Evolutionary conservation across 2,888 invertebrate species (phyloP), one percentile per base, ranked within the genome.

Genomic region (Deroplatys truncata): DNA sequence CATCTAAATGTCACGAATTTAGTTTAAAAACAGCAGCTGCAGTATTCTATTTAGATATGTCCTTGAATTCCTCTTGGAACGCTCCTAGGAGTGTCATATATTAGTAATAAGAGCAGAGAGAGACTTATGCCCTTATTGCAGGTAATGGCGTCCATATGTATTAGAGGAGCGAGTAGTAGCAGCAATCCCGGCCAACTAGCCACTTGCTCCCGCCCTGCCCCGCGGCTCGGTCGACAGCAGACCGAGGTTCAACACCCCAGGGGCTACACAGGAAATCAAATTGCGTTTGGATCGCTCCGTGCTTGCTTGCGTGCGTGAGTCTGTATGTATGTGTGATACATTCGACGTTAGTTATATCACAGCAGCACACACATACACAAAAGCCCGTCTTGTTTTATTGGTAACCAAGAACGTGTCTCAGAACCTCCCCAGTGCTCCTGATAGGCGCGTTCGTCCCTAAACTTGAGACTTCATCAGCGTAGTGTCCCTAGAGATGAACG

Each of bases 241-340:
- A 43, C 43, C 82, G 83, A 82, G 83, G 28, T 84, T 82, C 82
- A 43, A 84, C 83, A 31, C 90, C 89, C 88, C 15, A 31, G 90
- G 90, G 90, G 90, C 86, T 88, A 88, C 90, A 89, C 92, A 92
- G 92, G 92, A 93, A 93, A 93, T 94, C 93, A 93, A 93, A 94
- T 94, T 93, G 93, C 93, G 93, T 93, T 89, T 90, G 90, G 90
- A 90, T 89, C 89, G 89, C 89, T 86, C 86, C 88, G 89, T 90
- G 84, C 90, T 28, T 28, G 29, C 28, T 84, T 88, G 49, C 84
- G 29, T 84, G 89, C 88, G 85, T 90, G 86, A 85, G 88, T 84
- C 84, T 84, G 28, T 82, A 29, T 35, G 29, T 49, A 31, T 83
- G 49, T 56, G 86, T 89, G 85, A 89, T 89, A 89, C 82, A 82